These are phyloP conservation scores for Hyles euphorbiae DNA, from an alignment of 1,140 invertebrate genomes.

Conservation along the genomic window DNA sequence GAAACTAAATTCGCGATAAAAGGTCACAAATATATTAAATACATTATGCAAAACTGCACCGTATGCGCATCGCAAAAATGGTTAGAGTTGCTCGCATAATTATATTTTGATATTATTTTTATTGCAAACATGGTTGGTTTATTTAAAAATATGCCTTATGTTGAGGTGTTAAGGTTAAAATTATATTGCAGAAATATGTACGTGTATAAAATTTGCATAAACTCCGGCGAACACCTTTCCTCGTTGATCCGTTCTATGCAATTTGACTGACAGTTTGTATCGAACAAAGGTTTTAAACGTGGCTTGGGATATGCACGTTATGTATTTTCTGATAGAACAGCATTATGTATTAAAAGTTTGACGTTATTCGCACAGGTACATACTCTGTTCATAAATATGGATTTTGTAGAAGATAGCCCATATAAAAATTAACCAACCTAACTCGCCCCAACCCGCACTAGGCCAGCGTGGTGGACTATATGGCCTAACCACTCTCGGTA, in stretches of 20 bases:
- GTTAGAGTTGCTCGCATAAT: conserved; percentile 24
- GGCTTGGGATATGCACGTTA: neutral
- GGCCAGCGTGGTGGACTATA: too few relatives aligned
- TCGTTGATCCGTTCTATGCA: conserved; percentile 64
- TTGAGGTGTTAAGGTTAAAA: too few relatives aligned
- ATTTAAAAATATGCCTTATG: too few relatives aligned
- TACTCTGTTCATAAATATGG: too few relatives aligned
- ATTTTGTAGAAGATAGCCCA: too few relatives aligned
- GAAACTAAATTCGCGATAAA: conserved; percentile 32
- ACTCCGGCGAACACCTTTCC: conserved; percentile 59
- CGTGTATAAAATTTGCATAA: conserved; percentile 59
- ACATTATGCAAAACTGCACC: conserved; percentile 31
- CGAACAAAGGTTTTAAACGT: conserved; percentile 26
- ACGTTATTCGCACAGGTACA: too few relatives aligned
- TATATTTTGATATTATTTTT: conserved; percentile 1
- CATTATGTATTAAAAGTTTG: too few relatives aligned
- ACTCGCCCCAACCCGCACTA: too few relatives aligned
- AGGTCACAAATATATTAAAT: conserved; percentile 14
- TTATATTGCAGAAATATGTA: too few relatives aligned
- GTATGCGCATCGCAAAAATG: conserved; percentile 28
- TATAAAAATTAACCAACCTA: too few relatives aligned
- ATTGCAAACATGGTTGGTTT: too few relatives aligned
- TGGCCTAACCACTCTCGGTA: too few relatives aligned
- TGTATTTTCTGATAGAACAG: neutral
- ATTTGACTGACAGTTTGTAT: conserved; percentile 69